A percentile compares a stretch with the other conserved stretches of the same genome.
Conservation (phyloP, 2,888 invertebrate genomes). For the Chalcis sispes region DNA sequence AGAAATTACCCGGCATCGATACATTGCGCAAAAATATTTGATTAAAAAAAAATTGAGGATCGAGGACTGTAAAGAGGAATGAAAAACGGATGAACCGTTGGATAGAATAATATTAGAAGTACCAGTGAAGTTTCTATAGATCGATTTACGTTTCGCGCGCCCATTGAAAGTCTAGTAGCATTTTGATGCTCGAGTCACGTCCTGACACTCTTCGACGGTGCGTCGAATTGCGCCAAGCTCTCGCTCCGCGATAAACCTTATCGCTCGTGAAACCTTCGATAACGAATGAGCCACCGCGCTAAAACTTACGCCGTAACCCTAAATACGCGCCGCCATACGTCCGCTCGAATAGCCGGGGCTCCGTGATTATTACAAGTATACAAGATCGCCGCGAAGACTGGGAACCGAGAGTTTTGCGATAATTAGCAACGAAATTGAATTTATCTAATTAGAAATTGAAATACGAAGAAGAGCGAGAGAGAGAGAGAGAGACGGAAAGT, state of each 20-base stretch:
- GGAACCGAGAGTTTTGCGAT: neutral
- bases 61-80: neutral
- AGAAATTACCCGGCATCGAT: too few relatives aligned
- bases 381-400: too few relatives aligned
- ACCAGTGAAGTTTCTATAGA: slow-evolving; percentile 25
- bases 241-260: slow-evolving; percentile 12
- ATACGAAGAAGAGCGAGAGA: neutral
- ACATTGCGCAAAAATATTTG: neutral
- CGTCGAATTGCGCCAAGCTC: slow-evolving; percentile 8
- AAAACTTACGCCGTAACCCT: neutral
- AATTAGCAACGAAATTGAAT: slow-evolving; percentile 31
- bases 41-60: neutral
- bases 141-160: slow-evolving; percentile 10
- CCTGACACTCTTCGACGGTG: slow-evolving; percentile 54
- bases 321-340: neutral
- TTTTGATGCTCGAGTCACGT: slow-evolving; percentile 62
- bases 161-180: slow-evolving; percentile 37
- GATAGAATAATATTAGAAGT: slow-evolving; percentile 1
- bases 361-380: too few relatives aligned
- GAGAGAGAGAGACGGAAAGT: too few relatives aligned
- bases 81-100: neutral
- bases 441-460: slow-evolving; percentile 29
- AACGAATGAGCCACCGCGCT: slow-evolving; percentile 39
- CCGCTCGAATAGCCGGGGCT: too few relatives aligned
- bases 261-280: slow-evolving; percentile 37